Evolutionary conservation across 1,140 invertebrate species (phyloP), one percentile per base, ranked within the genome.

Genomic region (Bombus balteatus): DNA sequence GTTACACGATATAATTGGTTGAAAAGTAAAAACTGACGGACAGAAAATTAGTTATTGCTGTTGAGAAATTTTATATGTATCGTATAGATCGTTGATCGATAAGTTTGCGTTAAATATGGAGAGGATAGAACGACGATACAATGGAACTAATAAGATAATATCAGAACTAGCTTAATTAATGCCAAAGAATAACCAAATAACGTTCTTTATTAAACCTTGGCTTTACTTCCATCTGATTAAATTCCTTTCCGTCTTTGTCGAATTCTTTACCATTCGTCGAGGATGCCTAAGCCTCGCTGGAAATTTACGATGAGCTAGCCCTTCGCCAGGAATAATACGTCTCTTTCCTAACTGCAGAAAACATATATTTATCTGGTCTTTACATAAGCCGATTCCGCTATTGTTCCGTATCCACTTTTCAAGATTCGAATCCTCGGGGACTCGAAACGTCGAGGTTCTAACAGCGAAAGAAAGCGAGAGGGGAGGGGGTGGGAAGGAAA

Each of bases 331-430:
- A 79, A 78, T 68, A 75, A 57, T 75, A 71, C 43, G 73, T 71
- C 39, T 73, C 32, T 37, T 39, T 34, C 9, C 22, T 43, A 85
- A 68, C 37, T 43, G 34, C 59, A 28, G 43, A 68, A 57, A 74
- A 41, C 79, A 68, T 85, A 71, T 74, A 85, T 85, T 85, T 81
- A 85, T 85, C n/a, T 75, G 83, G 79, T 74, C 84, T 85, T 85
- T 85, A 75, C 79, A 81, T 81, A 81, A 85, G 84, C 84, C 84
- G 79, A 81, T 81, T 85, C 78, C 28, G 59, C 70, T 72, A 79
- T 81, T 73, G 68, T 66, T 73, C 83, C 59, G 70, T 66, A 81
- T 81, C 70, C 83, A 81, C 84, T 85, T 74, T 85, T 75, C 71
- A 74, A 68, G 71, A 73, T 66, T 53, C 71, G 78, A 81, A 59